A percentile compares a stretch with the other conserved stretches of the same genome.
These are phyloP conservation scores for Drosophila bifasciata DNA, from an alignment of 1,140 invertebrate genomes.

Conservation along the genomic window DNA sequence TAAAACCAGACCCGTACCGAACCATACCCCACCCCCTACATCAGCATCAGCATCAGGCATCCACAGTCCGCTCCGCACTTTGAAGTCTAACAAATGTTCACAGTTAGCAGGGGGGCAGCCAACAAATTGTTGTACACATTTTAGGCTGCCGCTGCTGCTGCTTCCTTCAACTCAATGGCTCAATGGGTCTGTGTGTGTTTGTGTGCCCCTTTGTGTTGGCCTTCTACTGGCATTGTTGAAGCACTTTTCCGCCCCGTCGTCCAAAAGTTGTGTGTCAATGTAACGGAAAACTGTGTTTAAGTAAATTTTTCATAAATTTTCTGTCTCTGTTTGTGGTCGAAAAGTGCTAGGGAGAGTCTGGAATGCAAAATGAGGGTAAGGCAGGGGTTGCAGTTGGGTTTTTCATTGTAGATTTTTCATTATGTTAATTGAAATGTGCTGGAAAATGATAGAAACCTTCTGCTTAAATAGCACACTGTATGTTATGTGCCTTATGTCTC, in stretches of 20 bases:
- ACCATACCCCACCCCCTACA: no score
- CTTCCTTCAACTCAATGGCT: slow-evolving; percentile 7
- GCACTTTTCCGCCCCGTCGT: slow-evolving; percentile 53
- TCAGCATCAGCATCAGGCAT: neutral
- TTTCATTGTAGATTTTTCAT: no score
- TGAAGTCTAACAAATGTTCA: slow-evolving; percentile 77
- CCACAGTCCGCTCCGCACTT: slow-evolving; percentile 36
- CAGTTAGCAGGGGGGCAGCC: slow-evolving; percentile 70
- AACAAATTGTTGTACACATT: slow-evolving; percentile 64
- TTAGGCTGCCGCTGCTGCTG: slow-evolving; percentile 23
- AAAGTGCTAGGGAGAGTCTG: slow-evolving; percentile 18
- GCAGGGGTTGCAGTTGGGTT: no score
- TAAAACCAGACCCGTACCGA: slow-evolving; percentile 58
- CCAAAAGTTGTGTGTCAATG: slow-evolving; percentile 78
- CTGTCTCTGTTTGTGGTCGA: slow-evolving; percentile 5
- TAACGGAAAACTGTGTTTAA: slow-evolving; percentile 81
- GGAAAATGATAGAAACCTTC: no score
- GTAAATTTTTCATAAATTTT: slow-evolving; percentile 76
- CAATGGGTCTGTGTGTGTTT: slow-evolving; percentile 1
- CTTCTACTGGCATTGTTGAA: slow-evolving; percentile 57
- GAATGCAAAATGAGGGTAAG: no score
- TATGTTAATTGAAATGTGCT: neutral
- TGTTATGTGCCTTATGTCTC: slow-evolving; percentile 30
- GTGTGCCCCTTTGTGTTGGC: slow-evolving; percentile 53
- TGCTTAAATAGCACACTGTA: slow-evolving; percentile 35